Conservation (phyloP, 2,797 vertebrate species). For the Aulostomus chinensis region DNA sequence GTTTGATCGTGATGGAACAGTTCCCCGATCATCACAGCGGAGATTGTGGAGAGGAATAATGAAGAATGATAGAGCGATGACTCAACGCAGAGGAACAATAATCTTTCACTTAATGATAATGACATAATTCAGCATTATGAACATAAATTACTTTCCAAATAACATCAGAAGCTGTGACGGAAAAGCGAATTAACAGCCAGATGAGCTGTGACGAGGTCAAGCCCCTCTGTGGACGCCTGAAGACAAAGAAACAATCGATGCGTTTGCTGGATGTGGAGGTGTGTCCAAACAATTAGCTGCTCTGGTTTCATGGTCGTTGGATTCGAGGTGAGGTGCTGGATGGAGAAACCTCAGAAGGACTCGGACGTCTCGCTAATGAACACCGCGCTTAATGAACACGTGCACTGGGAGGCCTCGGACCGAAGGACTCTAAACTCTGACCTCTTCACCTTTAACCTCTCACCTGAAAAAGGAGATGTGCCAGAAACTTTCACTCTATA, state of each 20-base stretch:
- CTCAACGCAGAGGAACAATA: conserved; percentile 3
- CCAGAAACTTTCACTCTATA: too few relatives aligned
- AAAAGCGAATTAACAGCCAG: too few relatives aligned
- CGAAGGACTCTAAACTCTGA: too few relatives aligned
- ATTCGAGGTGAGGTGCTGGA: conserved; percentile 16
- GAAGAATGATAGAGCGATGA: conserved; percentile 1
- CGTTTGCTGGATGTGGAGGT: conserved; percentile 23
- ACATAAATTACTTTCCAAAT: conserved; percentile 4
- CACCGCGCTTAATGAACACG: not conserved
- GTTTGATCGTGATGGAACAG: too few relatives aligned
- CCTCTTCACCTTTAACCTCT: too few relatives aligned
- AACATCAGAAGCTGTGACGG: not conserved
- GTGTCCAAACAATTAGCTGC: conserved; percentile 30
- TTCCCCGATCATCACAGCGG: not conserved
- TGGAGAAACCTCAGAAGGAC: conserved; percentile 30
- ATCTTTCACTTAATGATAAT: conserved; percentile 1
- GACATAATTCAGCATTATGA: conserved; percentile 12
- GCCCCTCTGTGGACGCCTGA: too few relatives aligned
- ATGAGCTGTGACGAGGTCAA: too few relatives aligned
- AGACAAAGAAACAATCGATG: conserved; percentile 15
- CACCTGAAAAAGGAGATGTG: too few relatives aligned
- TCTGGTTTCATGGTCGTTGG: conserved; percentile 17
- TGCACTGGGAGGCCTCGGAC: too few relatives aligned
- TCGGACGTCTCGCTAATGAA: not conserved
- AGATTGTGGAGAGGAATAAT: not conserved